Evolutionary conservation across 1,140 invertebrate genomes (phyloP), one percentile per base, ranked within the genome.

Genomic region (Papilio glaucus): DNA sequence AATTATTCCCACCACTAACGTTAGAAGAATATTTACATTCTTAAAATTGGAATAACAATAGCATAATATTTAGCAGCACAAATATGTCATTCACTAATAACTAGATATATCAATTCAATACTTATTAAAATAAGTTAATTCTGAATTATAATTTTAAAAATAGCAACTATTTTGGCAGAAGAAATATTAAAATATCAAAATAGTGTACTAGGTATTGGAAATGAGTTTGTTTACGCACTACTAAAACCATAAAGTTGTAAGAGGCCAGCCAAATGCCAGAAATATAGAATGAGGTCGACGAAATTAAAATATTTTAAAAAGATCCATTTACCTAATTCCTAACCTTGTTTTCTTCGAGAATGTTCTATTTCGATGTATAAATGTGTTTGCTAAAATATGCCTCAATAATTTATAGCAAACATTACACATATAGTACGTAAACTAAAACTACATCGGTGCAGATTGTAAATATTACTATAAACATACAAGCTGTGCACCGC

Each of bases 201-300:
- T 49, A 49, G 45, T 49, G 9, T 21, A 49, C 18, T 8, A 49
- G 15, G 10, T 49, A 3, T 49, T 49, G 4, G 8, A 57, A 57
- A 57, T 26, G 49, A 24, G 49, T 57, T 26, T 57, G 49, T 57
- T 57, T 57, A 57, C 49, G 9, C 21, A 15, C 8, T 57, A 57
- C 21, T 57, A 26, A 5, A 57, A 57, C 24, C 21, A 57, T 49
- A 49, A 21, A 24, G 18, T 33, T 57, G 18, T 24, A 13, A 41
- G 4, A 41, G 0, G 4, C 13, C 39, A 41, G 21, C 49, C 21
- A 57, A 57, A 26, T 26, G 29, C 29, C n/a, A 24, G 21, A 24
- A 24, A 18, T 18, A 18, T 53, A 21, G 21, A 57, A 57, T 57
- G 49, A 57, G 49, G 49, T 10, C 21, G 4, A 26, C 0, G 24